Percentiles rank a stretch among this genome's conserved stretches.
These are phyloP conservation scores for Pemphredon lugubris DNA, from an alignment of 2,888 invertebrate species.

Conservation along the genomic window DNA sequence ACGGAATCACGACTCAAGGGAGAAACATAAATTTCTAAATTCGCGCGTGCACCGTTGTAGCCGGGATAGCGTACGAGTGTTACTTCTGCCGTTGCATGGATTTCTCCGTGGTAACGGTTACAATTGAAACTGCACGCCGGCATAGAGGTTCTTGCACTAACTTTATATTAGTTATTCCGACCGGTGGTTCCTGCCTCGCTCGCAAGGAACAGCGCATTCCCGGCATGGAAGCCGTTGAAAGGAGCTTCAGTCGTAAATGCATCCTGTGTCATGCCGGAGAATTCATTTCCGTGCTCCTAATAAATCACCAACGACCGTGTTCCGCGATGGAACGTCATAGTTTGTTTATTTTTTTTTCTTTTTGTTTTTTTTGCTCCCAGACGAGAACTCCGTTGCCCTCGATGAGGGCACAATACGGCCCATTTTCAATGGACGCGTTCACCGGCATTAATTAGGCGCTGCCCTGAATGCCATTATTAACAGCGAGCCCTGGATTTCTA, in stretches of 20 bases:
- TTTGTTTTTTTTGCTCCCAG: too few relatives aligned
- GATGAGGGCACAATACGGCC: background rate
- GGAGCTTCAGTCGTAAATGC: conserved; percentile 30
- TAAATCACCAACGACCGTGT: conserved; percentile 32
- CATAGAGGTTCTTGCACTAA: conserved; percentile 11
- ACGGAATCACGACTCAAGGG: background rate
- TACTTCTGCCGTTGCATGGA: too few relatives aligned
- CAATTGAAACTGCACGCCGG: conserved; percentile 1
- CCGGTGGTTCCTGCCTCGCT: too few relatives aligned
- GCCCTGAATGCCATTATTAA: too few relatives aligned
- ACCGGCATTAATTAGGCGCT: conserved; percentile 32
- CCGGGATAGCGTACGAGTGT: background rate
- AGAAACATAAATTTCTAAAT: background rate
- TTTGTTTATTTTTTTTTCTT: too few relatives aligned
- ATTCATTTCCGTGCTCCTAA: conserved; percentile 38
- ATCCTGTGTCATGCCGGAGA: conserved; percentile 23
- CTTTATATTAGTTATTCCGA: conserved; percentile 15
- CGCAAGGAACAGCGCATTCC: conserved; percentile 27
- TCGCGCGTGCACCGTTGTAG: background rate
- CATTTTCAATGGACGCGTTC: conserved; percentile 8
- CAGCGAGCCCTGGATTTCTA: too few relatives aligned
- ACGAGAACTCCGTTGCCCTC: too few relatives aligned
- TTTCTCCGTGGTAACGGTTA: background rate
- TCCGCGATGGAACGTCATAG: conserved; percentile 10
- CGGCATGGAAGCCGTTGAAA: conserved; percentile 19